These are phyloP conservation scores for Antechinus stuartii DNA, from an alignment of 2,113 vertebrate species.

Conservation along the genomic window DNA sequence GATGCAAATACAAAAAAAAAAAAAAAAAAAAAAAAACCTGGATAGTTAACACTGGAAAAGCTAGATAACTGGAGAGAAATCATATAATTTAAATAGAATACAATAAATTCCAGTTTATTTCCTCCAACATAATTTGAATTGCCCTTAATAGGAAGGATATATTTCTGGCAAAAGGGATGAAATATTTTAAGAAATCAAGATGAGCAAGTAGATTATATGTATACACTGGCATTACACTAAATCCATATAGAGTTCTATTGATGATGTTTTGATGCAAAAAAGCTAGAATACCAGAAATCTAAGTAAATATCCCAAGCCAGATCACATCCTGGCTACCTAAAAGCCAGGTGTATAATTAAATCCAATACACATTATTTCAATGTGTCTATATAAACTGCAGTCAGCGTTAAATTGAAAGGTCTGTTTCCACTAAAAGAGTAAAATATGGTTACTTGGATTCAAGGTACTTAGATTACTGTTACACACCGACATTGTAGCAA, in stretches of 20 bases:
- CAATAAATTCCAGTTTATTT: neutral
- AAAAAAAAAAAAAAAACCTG: neutral
- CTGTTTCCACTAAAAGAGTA: neutral
- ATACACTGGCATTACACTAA: neutral
- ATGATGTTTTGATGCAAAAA: neutral
- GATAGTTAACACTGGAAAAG: neutral
- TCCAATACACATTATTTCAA: neutral
- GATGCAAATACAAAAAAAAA: neutral
- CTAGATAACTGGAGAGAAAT: neutral
- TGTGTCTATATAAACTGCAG: neutral
- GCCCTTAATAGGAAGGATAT: neutral
- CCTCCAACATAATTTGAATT: neutral
- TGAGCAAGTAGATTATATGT: neutral
- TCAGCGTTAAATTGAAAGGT: neutral
- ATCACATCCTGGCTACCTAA: neutral
- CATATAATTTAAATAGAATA: neutral
- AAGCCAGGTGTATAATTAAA: neutral
- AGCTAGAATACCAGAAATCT: neutral
- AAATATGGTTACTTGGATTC: neutral
- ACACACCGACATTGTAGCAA: neutral
- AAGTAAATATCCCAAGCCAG: neutral
- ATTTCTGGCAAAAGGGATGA: neutral
- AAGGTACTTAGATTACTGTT: neutral
- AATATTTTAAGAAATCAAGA: neutral
- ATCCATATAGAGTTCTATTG: neutral